Percentiles rank a stretch among this genome's conserved stretches.
phyloP scores from a whole-genome alignment of 2,797 vertebrate genomes.

The Loris lydekkerianus region DNA sequence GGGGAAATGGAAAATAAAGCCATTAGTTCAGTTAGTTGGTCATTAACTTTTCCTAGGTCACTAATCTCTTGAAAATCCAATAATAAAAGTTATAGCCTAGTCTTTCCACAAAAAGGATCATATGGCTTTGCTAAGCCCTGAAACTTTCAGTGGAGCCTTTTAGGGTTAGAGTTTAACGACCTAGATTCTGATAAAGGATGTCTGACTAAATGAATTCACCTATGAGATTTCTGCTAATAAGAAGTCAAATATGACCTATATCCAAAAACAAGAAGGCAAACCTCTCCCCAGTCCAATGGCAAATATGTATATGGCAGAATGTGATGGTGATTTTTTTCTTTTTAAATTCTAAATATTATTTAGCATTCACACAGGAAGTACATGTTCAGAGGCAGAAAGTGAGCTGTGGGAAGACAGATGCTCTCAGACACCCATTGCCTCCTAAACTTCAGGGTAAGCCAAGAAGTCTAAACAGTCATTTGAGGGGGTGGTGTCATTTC shows the following conservation, averaged over 20 bases:
- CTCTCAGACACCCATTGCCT: neutral
- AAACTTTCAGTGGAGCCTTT: neutral
- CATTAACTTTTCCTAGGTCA: constrained; percentile 56
- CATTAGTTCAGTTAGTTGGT: neutral
- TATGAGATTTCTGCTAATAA: constrained; percentile 20
- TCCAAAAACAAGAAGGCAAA: constrained; percentile 35
- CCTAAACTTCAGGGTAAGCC: neutral
- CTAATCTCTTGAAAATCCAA: constrained; percentile 59
- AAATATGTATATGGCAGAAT: constrained; percentile 36
- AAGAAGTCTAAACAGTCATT: neutral
- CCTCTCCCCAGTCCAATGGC: constrained; percentile 13
- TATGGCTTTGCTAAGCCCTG: neutral
- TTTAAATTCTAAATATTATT: constrained; percentile 3
- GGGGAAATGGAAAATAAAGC: constrained; percentile 19
- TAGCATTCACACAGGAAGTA: constrained; percentile 57
- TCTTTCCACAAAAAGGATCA: constrained; percentile 46
- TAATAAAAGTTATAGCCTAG: neutral
- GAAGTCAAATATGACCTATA: constrained; percentile 26
- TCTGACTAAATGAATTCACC: neutral
- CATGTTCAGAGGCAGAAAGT: constrained; percentile 35
- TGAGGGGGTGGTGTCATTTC: neutral
- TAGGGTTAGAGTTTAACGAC: neutral
- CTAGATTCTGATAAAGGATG: neutral
- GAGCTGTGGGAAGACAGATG: neutral
- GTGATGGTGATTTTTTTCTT: neutral